A percentile compares a stretch with the other conserved stretches of the same genome.
These are phyloP conservation scores for Apaloderma vittatum DNA, from an alignment of 2,113 vertebrate species.

Conservation along the genomic window DNA sequence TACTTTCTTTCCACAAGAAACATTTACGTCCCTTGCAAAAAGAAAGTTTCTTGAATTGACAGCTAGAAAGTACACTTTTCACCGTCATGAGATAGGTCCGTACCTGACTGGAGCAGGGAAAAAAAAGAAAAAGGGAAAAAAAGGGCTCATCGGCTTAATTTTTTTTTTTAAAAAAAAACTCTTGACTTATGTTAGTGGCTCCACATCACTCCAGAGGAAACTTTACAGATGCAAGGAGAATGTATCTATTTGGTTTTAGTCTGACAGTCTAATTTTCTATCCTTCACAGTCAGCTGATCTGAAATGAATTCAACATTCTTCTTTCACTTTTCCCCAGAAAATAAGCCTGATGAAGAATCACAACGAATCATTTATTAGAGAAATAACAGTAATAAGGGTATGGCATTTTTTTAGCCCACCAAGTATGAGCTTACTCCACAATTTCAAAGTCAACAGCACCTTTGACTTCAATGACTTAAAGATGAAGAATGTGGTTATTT, in stretches of 20 bases:
- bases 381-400: neutral
- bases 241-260: neutral
- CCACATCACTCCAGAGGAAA: neutral
- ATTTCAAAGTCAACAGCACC: neutral
- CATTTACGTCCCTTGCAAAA: neutral
- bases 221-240: neutral
- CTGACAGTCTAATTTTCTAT: neutral
- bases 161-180: neutral
- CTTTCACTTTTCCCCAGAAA: neutral
- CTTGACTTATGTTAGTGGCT: neutral
- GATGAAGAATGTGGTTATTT: neutral
- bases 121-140: rapidly evolving
- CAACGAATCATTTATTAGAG: neutral
- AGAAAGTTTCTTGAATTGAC: neutral
- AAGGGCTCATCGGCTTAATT: neutral
- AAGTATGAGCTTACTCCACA: neutral
- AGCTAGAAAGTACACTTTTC: neutral
- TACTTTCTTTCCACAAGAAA: neutral
- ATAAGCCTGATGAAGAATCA: neutral
- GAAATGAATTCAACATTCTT: neutral
- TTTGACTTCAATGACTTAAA: neutral
- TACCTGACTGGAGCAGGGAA: rapidly evolving
- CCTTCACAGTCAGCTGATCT: neutral
- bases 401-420: neutral
- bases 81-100: neutral